Evolutionary conservation across 2,113 vertebrate genomes (phyloP), one percentile per base, ranked within the genome.

Genomic region (Sterrhoptilus dennistouni): DNA sequence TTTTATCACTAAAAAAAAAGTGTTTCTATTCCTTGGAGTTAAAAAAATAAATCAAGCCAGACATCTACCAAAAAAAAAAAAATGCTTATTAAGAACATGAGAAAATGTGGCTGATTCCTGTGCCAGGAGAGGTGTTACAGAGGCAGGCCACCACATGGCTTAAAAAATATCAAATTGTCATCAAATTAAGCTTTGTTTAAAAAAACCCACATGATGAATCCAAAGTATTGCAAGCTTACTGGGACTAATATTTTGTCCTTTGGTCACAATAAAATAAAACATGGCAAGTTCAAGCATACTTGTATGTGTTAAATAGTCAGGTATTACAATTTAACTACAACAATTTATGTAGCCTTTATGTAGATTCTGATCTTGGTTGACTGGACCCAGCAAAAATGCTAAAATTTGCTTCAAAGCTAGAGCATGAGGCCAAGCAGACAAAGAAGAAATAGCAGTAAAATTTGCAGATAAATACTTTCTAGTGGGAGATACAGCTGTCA

Each of bases 61-160:
- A 49, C 5, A 80, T 2, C 2, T 36, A 63, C 14, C 9, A 29
- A 38, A 61, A 61, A 53, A 29, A 38, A 61, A 61, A 53, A 82
- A 83, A 40, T 6, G 4, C 11, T 66, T 13, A 57, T 23, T 77
- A 82, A 53, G n/a, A 84, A 27, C 33, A 36, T 40, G 22, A 80
- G 40, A 86, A 83, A 70, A 54, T 11, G 1, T 35, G 45, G 10
- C 24, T 68, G 53, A 40, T 33, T 71, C 75, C 40, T 87, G 38
- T 54, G 27, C 27, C 61, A 72, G 44, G 47, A 60, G 24, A 92
- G 40, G 7, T 40, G 35, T 22, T 90, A 70, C 24, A 74, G 21
- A 92, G 28, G 64, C 40, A 86, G 35, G 40, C 20, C 22, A 80
- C 21, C 0, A 0, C 21, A 60, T 0, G 0, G 8, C 33, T 86